phyloP scores from a whole-genome alignment of 2,113 vertebrate genomes.

The Hydrolagus affinis region DNA sequence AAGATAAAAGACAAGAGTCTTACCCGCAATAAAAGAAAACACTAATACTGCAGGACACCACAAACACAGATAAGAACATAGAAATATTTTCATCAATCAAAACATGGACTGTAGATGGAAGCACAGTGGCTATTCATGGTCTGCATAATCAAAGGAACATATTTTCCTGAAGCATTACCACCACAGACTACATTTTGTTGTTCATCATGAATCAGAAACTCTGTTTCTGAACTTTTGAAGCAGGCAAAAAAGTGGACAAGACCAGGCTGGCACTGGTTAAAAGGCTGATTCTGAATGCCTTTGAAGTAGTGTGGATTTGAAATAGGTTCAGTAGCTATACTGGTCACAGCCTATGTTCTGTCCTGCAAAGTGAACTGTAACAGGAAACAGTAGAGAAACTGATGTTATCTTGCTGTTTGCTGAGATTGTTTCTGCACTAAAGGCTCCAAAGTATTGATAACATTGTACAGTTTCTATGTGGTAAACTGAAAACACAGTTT shows the following conservation, averaged over 20 bases:
- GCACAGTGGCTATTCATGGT: neutral
- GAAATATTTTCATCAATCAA: neutral
- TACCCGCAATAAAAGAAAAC: neutral
- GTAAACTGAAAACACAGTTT: neutral
- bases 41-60: neutral
- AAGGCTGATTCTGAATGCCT: neutral
- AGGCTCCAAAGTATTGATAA: neutral
- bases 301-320: neutral
- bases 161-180: neutral
- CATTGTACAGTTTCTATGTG: neutral
- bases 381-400: neutral
- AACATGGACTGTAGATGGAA: neutral
- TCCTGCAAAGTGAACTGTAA: slow-evolving; percentile 17
- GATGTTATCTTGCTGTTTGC: slow-evolving; percentile 5
- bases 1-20: neutral
- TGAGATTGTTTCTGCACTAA: neutral
- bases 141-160: neutral
- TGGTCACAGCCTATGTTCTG: neutral
- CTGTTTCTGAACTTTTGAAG: neutral
- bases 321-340: neutral
- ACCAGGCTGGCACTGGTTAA: neutral
- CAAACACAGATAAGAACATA: neutral
- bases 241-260: neutral
- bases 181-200: neutral
- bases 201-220: neutral